phyloP scores from a whole-genome alignment of 1,140 invertebrate genomes.

The Bombus soroeensis region DNA sequence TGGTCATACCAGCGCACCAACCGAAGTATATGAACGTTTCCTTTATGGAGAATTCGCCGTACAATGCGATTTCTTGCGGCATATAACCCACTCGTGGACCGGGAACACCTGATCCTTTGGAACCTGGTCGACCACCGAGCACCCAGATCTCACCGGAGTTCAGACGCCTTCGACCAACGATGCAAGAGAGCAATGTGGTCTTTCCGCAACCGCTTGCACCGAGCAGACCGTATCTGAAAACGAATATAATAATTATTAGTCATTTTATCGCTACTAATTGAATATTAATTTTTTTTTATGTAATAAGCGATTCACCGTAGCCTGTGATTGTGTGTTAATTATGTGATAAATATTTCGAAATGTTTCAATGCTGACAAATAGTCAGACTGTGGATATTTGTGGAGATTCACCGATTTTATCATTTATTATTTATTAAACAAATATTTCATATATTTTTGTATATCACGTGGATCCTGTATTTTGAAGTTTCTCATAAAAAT shows the following conservation, averaged over 20 bases:
- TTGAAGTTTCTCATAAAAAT: no score
- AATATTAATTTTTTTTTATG: neutral
- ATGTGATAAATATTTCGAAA: no score
- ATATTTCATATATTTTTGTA: no score
- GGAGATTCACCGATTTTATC: fast-evolving
- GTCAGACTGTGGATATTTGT: no score
- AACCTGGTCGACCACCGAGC: conserved; percentile 91
- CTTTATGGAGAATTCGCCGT: conserved; percentile 94
- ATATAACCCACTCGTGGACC: conserved; percentile 86
- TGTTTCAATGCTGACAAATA: no score
- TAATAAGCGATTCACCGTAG: no score
- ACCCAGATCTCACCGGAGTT: conserved; percentile 92
- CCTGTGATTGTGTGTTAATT: no score
- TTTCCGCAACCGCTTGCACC: conserved; percentile 93
- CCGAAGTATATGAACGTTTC: conserved; percentile 97
- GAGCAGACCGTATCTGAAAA: conserved; percentile 89
- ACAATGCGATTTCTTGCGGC: conserved; percentile 94
- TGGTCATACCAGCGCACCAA: conserved; percentile 92
- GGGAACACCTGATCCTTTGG: conserved; percentile 89
- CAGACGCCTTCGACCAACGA: conserved; percentile 90
- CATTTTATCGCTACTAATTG: neutral
- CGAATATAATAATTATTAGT: no score
- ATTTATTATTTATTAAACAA: no score
- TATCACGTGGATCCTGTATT: no score
- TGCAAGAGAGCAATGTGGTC: conserved; percentile 92